Percentiles rank a stretch among this genome's conserved stretches.
Evolutionary conservation across 1,140 invertebrate genomes (phyloP).

Genomic region (Zeugodacus cucurbitae): DNA sequence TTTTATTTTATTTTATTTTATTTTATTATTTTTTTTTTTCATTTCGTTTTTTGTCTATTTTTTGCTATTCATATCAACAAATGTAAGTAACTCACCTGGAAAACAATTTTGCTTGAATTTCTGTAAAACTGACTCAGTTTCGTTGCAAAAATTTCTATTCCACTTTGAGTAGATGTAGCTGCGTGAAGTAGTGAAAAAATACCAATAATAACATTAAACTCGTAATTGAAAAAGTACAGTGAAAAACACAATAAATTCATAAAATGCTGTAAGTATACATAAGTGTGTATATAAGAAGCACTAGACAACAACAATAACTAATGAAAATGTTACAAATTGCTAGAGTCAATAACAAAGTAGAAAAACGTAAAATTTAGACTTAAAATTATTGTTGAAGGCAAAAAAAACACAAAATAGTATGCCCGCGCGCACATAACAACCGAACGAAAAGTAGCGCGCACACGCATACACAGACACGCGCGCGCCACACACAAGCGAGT

Average conservation of each 20-base stretch:
- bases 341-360: constrained; percentile 24
- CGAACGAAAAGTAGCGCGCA: not conserved
- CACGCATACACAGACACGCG: not conserved
- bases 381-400: not conserved
- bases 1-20: too few relatives aligned
- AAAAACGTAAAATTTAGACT: not conserved
- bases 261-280: too few relatives aligned
- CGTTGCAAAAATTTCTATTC: constrained; percentile 37
- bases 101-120: not conserved
- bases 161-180: constrained; percentile 4
- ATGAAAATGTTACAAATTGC: constrained; percentile 19
- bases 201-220: not conserved
- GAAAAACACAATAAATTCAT: not conserved
- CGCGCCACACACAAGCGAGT: not conserved
- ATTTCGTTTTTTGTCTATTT: too few relatives aligned
- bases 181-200: constrained; percentile 1
- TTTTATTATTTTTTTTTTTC: too few relatives aligned
- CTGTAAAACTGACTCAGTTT: not conserved
- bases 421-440: not conserved
- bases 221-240: constrained; percentile 9
- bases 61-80: too few relatives aligned
- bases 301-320: constrained; percentile 1
- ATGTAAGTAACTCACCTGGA: not conserved
- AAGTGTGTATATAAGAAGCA: not conserved
- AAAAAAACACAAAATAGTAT: not conserved